phyloP scores from a whole-genome alignment of 2,797 vertebrate genomes.

The Buceros bicornis region DNA sequence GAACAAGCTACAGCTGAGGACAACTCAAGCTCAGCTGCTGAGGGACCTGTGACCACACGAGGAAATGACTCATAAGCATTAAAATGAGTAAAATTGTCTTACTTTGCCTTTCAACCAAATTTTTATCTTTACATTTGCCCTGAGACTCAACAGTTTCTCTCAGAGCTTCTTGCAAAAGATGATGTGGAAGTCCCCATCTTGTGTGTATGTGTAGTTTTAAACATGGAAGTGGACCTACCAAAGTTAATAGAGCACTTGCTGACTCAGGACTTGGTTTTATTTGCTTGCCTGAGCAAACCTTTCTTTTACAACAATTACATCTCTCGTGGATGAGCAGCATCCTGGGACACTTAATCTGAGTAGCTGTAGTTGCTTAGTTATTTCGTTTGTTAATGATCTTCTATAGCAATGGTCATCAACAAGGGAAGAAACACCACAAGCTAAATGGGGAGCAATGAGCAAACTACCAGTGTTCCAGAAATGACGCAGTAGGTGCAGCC shows the following conservation, averaged over 20 bases:
- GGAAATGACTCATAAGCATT: background rate
- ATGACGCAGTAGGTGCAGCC: background rate
- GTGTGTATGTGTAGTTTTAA: background rate
- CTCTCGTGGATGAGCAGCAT: background rate
- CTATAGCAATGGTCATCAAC: background rate
- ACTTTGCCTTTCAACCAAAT: background rate
- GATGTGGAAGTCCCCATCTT: background rate
- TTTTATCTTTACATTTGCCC: background rate
- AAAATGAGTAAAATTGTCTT: background rate
- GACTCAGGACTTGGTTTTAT: background rate
- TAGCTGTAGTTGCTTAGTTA: background rate
- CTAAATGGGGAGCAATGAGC: background rate
- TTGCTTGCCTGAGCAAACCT: background rate
- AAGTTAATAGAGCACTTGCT: background rate
- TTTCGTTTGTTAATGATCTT: background rate
- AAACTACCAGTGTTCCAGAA: background rate
- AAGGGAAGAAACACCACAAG: fast-evolving
- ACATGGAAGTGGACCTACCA: background rate
- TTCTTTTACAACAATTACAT: background rate
- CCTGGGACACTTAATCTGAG: background rate
- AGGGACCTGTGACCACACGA: background rate
- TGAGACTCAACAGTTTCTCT: background rate
- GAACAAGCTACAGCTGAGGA: conserved; percentile 43
- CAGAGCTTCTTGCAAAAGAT: background rate
- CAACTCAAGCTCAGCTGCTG: background rate